Base-by-base conservation (phyloP, 2,113 vertebrate genomes). In the Erythrocercus mccallii region DNA sequence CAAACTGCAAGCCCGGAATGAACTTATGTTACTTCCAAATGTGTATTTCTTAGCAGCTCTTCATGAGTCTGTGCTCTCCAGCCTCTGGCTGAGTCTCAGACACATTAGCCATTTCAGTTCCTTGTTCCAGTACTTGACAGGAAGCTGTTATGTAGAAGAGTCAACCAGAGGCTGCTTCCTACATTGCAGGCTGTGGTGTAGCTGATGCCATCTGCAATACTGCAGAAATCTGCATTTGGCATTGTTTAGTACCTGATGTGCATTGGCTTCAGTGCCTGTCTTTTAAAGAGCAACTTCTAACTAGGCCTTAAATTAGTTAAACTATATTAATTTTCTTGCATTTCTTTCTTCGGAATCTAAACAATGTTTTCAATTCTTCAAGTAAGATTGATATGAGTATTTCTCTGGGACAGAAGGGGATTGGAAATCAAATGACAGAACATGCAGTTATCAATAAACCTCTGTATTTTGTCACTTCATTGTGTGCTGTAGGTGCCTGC, bases 381-480 rank as follows among this genome's bases (percentile, higher is more conserved):
- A 56, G 22, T 88, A 57, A 60, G 30, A 85, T 21, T 71, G 61
- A 37, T 53, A 54, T 87, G 44, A 88, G 42, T 21, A 20, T 51
- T 94, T 77, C 28, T 89, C 61, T 2, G 3, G 47, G 30, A 66
- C 68, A 66, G 37, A 61, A 62, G 24, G 37, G 18, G 37, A 37
- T 38, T 88, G 61, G 74, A 58, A 95, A 86, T 73, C 57, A 96
- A 74, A 81, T 73, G n/a, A 51, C 76, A 57, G 76, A 95, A 91
- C 44, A 38, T 95, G 51, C 54, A 81, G 10, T 92, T 97, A 96
- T 94, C 97, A 99, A 98, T 98, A 98, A 99, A 99, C 95, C 23
- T 90, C 84, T 94, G 96, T 98, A 96, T 98, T 98, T 98, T 98
- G 95, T 86, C 95, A 96, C 37, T 89, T 89, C 56, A 82, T 11